phyloP scores from a whole-genome alignment of 1,140 invertebrate genomes.

The Conopomorpha cramerella region DNA sequence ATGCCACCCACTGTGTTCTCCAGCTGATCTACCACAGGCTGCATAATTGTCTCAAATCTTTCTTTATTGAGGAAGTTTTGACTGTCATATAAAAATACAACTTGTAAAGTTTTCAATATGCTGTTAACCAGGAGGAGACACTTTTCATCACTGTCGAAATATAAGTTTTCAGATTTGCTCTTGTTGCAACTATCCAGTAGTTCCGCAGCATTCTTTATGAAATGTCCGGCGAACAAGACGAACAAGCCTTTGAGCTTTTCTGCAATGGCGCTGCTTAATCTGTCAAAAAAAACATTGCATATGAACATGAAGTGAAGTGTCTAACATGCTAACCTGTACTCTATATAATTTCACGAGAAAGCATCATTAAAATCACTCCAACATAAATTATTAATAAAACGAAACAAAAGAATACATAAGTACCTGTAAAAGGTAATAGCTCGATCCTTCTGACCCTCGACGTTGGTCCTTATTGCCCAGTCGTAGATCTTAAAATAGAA shows the following conservation, averaged over 20 bases:
- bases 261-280: slow-evolving; percentile 76
- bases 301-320: too few species aligned
- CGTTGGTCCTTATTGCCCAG: slow-evolving; percentile 73
- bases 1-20: slow-evolving; percentile 77
- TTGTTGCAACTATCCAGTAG: slow-evolving; percentile 68
- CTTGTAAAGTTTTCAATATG: slow-evolving; percentile 74
- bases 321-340: too few species aligned
- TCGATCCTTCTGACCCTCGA: slow-evolving; percentile 64
- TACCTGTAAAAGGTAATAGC: slow-evolving; percentile 80
- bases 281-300: slow-evolving; percentile 22
- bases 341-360: too few species aligned
- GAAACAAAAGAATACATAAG: too few species aligned
- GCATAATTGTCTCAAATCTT: slow-evolving; percentile 80
- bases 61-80: slow-evolving; percentile 84
- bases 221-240: slow-evolving; percentile 84
- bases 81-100: slow-evolving; percentile 82
- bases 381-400: slow-evolving; percentile 5
- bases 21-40: slow-evolving; percentile 85
- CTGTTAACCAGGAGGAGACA: slow-evolving; percentile 66
- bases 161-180: slow-evolving; percentile 53
- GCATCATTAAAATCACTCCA: too few species aligned
- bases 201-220: slow-evolving; percentile 78
- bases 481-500: slow-evolving; percentile 86
- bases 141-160: slow-evolving; percentile 59
- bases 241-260: slow-evolving; percentile 86